These are phyloP conservation scores for Hystrix brachyura DNA, from an alignment of 2,113 vertebrate species.

Conservation along the genomic window DNA sequence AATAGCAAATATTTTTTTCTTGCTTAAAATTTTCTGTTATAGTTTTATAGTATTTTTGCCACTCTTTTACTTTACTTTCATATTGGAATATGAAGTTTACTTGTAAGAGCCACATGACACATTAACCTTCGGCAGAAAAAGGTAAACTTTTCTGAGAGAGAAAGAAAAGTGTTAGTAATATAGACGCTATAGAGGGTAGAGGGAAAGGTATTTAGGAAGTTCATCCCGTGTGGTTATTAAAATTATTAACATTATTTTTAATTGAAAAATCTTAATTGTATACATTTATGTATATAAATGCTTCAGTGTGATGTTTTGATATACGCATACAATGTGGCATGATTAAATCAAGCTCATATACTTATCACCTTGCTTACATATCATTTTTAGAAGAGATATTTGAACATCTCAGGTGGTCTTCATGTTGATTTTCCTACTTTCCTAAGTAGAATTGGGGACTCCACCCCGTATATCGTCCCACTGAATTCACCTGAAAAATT, in stretches of 20 bases:
- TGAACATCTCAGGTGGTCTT: not conserved
- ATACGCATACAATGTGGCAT: not conserved
- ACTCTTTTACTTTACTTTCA: not conserved
- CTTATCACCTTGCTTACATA: not conserved
- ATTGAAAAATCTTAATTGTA: not conserved
- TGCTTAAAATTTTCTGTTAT: not conserved
- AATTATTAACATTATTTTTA: not conserved
- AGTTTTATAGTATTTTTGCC: not conserved
- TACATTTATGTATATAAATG: no score
- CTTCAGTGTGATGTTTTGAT: not conserved
- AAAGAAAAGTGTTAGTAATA: not conserved
- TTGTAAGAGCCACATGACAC: not conserved
- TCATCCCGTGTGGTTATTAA: not conserved
- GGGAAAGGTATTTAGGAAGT: not conserved
- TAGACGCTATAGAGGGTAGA: not conserved
- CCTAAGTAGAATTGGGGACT: not conserved
- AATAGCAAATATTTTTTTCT: not conserved
- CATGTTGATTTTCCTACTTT: not conserved
- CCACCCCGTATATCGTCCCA: not conserved
- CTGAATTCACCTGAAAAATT: not conserved
- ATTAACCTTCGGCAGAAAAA: not conserved
- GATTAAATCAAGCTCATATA: not conserved
- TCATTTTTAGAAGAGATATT: not conserved
- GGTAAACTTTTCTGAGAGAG: not conserved
- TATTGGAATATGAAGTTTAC: not conserved